Evolutionary conservation across 2,797 vertebrate species (phyloP), one percentile per base, ranked within the genome.

Genomic region (Pelodytes ibericus): DNA sequence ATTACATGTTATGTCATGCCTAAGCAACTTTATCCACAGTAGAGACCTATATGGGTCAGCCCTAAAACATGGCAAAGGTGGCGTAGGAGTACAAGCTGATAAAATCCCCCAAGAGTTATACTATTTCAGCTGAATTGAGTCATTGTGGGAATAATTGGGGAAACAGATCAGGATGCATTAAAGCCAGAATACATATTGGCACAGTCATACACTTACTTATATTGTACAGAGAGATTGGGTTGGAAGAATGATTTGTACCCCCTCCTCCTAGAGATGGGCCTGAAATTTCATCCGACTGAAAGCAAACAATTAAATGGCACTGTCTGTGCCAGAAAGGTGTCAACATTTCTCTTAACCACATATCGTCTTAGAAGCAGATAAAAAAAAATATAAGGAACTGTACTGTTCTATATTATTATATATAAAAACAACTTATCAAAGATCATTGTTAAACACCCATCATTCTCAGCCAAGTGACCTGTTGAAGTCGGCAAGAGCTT

Each of bases 81-180:
- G 84, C 63, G 53, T 49, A 71, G 85, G 82, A 68, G 57, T 27
- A 61, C 80, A 87, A 80, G 60, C 71, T 75, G 82, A 85, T 31
- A 68, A 82, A 80, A 83, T 89, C 87, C 83, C 78, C n/a, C 80
- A 82, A 36, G 88, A 81, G 83, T 83, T 84, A 70, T 83, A 82
- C 85, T 84, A 81, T 82, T 82, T 81, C 75, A 76, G 82, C 84
- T 57, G 76, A 73, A 85, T 79, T 86, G 84, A 89, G 87, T 90
- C 86, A 87, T 64, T 60, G 79, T 49, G 73, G 76, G 74, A 82
- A 26, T 51, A 81, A 27, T 82, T 79, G 77, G 83, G 86, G 81
- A 86, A 87, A 84, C 74, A 78, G 85, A 65, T 77, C 68, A 71
- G 68, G 26, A 65, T 65, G 64, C 61, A 77, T 49, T 16, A 20